These are phyloP conservation scores for Phania funesta DNA, from an alignment of 2,888 invertebrate species.

Conservation along the genomic window DNA sequence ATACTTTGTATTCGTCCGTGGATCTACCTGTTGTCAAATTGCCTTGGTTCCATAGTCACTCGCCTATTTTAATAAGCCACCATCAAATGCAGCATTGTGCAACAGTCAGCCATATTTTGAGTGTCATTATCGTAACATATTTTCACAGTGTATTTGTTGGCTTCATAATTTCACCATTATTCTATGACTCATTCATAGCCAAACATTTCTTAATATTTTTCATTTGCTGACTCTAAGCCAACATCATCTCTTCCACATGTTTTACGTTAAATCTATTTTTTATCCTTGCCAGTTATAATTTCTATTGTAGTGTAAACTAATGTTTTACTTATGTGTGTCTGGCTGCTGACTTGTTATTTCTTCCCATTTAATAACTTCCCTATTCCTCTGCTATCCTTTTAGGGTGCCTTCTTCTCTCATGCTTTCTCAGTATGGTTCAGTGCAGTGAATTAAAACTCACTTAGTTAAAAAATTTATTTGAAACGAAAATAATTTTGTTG, in stretches of 20 bases:
- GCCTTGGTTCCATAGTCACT: too few relatives aligned
- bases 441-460: constrained; percentile 55
- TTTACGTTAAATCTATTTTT: not conserved
- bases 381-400: not conserved
- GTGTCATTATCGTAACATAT: too few relatives aligned
- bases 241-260: not conserved
- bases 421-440: not conserved
- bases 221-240: constrained; percentile 51
- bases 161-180: not conserved
- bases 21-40: too few relatives aligned
- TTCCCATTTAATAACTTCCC: not conserved
- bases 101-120: too few relatives aligned
- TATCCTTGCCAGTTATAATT: constrained; percentile 4
- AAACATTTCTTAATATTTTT: too few relatives aligned
- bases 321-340: constrained; percentile 49
- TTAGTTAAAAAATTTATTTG: constrained; percentile 44
- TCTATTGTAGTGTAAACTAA: constrained; percentile 30
- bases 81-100: too few relatives aligned
- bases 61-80: too few relatives aligned
- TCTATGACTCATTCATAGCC: constrained; percentile 17
- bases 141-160: constrained; percentile 5
- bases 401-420: not conserved
- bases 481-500: not conserved
- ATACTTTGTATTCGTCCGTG: too few relatives aligned
- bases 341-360: constrained; percentile 56